Base-by-base conservation (phyloP, 2,797 vertebrate genomes). In the Cyprinella venusta region DNA sequence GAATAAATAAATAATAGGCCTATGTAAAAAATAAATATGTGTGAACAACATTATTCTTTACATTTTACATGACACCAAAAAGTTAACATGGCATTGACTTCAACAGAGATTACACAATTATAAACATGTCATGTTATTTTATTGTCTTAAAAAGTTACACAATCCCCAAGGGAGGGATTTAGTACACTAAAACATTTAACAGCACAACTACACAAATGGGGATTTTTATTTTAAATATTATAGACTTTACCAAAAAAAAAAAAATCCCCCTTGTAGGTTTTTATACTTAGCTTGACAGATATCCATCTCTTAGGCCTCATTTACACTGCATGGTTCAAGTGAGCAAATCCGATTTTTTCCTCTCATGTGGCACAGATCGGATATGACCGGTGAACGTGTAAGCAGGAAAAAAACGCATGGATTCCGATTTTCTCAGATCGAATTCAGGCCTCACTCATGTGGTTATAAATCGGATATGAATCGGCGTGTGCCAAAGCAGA, bases 121-220 rank as follows among this genome's bases (percentile, higher is more conserved):
- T 96, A 98, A 98, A 98, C 93, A 92, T 95, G 96, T 97, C 71
- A 80, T 88, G 79, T 83, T 97, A 97, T 98, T 94, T 99, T 98
- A 98, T 98, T 99, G 97, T 97, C 93, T 97, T 97, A 98, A 98
- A 99, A 99, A 98, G 96, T 97, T 97, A 97, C 97, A 98, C 96
- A 95, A 97, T 96, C 96, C 97, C 96, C 96, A 95, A 96, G 95
- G 94, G 96, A 96, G 95, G 95, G 96, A 96, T 96, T 96, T 97
- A 96, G 95, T 96, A 97, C 95, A 97, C 96, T 97, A 98, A 96
- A 96, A 97, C 96, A 97, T 96, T 96, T 96, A 96, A 97, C 97
- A 98, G 95, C 96, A 96, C 91, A 95, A 97, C 96, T 95, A 96
- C 96, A 97, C 95, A 97, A 95, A 95, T 90, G 94, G 97, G 97